Base-by-base conservation (phyloP, 2,113 vertebrate genomes). In the Lynx canadensis region DNA sequence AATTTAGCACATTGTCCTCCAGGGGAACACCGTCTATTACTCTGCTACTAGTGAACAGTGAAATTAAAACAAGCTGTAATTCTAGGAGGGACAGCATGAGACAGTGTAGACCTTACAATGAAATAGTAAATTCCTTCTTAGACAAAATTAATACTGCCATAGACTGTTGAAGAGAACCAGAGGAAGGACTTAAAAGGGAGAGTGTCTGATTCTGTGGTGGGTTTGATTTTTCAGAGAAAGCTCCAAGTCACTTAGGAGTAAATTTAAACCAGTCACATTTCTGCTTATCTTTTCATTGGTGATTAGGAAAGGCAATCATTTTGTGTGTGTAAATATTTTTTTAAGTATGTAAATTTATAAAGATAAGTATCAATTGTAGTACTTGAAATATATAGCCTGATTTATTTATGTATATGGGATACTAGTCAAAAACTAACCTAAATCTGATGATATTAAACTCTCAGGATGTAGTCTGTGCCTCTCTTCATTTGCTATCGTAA, bases 121-220 rank as follows among this genome's bases (percentile, higher is more conserved):
- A 93, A 66, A 57, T 87, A 21, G 29, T 89, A 38, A 89, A 57
- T 97, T 95, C 27, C 19, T 74, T 78, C 36, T 63, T 78, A 76
- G 66, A 60, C 14, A 89, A 89, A 55, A 5, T 36, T 68, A 29
- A 4, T 19, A 4, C 25, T 33, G 1, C 11, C 1, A 1, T 41
- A 76, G 65, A 18, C 29, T 8, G 0, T 3, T 87, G 88, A 74
- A 41, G 13, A 80, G 13, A 79, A 5, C 2, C 2, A 38, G 88
- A 94, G 12, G 57, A 89, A 52, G 31, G 10, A 74, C 57, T 38
- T 69, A 14, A 50, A 93, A 41, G 4, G 27, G 6, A 52, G 3
- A 36, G 1, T 36, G 27, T 21, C 27, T 60, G 69, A 38, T 31
- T 95, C 27, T 79, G 7, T 65, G 36, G 9, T 1, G 21, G 21